Evolutionary conservation across 2,113 vertebrate genomes (phyloP).

Genomic region (Jacana jacana): DNA sequence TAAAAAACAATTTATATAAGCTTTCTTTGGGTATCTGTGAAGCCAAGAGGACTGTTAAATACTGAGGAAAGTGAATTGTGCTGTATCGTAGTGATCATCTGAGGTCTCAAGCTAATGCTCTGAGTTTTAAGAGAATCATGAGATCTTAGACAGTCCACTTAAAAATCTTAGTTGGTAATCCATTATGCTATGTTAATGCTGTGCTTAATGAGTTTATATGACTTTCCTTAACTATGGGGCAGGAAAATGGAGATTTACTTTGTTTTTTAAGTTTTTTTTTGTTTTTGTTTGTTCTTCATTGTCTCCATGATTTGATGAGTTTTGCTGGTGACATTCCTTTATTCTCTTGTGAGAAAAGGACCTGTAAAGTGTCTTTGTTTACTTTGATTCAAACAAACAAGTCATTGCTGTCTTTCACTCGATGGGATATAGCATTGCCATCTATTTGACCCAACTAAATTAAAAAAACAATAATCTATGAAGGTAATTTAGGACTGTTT

Average conservation of each 20-base stretch:
- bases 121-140: background rate
- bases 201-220: background rate
- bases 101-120: background rate
- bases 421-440: background rate
- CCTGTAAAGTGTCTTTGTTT: background rate
- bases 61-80: background rate
- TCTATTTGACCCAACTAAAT: slow-evolving; percentile 8
- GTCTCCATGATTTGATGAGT: background rate
- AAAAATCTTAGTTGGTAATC: background rate
- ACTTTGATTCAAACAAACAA: background rate
- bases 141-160: background rate
- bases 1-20: background rate
- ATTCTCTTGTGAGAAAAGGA: background rate
- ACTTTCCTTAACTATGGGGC: background rate
- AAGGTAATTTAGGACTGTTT: slow-evolving; percentile 12
- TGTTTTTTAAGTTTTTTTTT: background rate
- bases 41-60: background rate
- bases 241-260: background rate
- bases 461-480: background rate
- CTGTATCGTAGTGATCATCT: background rate
- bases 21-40: background rate
- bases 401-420: background rate
- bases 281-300: background rate
- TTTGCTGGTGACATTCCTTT: background rate
- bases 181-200: background rate